These are phyloP conservation scores for Nebria brevicollis DNA, from an alignment of 2,888 invertebrate genomes.

Conservation along the genomic window DNA sequence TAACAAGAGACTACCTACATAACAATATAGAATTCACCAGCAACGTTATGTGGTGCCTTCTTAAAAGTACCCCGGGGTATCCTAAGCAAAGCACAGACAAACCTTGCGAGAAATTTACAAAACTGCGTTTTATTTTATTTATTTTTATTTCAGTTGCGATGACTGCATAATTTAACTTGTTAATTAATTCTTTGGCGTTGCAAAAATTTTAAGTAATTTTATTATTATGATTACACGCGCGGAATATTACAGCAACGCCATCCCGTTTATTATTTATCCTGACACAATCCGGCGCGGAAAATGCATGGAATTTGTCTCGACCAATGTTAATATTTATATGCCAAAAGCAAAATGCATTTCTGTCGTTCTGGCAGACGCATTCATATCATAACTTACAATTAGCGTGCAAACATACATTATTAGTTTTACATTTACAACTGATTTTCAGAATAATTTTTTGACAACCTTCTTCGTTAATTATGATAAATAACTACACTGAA, in stretches of 20 bases:
- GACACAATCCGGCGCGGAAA: neutral
- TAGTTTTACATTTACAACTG: neutral
- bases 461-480: neutral
- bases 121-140: slow-evolving; percentile 23
- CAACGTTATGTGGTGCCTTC: slow-evolving; percentile 35
- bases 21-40: neutral
- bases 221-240: slow-evolving; percentile 9
- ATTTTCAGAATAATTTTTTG: neutral
- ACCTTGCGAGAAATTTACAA: slow-evolving; percentile 8
- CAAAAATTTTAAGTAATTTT: slow-evolving; percentile 5
- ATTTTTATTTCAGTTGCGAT: slow-evolving; percentile 27
- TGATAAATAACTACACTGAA: neutral
- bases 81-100: slow-evolving; percentile 13
- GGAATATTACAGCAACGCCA: neutral
- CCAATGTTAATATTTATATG: slow-evolving; percentile 28
- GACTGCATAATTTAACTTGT: slow-evolving; percentile 22
- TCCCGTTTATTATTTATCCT: neutral
- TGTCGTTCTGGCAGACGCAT: slow-evolving; percentile 21
- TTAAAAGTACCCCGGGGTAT: slow-evolving; percentile 36
- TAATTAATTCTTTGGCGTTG: slow-evolving; percentile 29
- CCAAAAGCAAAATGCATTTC: slow-evolving; percentile 35
- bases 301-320: neutral
- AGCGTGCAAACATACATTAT: slow-evolving; percentile 14
- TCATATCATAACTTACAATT: slow-evolving; percentile 40
- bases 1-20: slow-evolving; percentile 13